These are phyloP conservation scores for Castor canadensis DNA, from an alignment of 2,113 vertebrate species.

Conservation along the genomic window DNA sequence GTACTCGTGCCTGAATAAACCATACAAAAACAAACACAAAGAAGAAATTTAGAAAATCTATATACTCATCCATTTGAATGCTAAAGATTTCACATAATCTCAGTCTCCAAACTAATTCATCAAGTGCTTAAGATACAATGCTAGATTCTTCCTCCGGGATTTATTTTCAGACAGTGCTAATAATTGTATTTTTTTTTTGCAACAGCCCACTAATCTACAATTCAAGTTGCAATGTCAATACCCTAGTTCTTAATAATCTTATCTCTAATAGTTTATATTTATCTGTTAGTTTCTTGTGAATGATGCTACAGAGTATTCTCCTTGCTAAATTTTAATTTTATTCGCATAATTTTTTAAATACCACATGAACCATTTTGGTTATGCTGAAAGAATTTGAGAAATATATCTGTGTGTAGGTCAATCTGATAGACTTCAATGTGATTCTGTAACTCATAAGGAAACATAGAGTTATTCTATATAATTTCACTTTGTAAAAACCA, in stretches of 20 bases:
- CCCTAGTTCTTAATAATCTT: background rate
- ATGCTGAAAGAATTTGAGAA: background rate
- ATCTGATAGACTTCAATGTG: background rate
- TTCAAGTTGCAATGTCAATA: background rate
- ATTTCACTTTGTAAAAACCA: background rate
- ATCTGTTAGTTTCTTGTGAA: background rate
- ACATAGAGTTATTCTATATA: background rate
- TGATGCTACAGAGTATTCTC: background rate
- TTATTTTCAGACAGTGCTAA: background rate
- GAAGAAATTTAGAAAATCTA: constrained; percentile 16
- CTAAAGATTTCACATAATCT: constrained; percentile 25
- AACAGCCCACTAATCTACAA: background rate
- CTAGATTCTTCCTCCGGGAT: background rate
- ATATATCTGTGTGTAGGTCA: background rate
- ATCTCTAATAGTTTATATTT: background rate
- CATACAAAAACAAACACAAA: constrained; percentile 23
- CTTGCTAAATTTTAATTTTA: background rate
- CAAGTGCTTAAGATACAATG: background rate
- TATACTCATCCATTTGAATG: background rate
- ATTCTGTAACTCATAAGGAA: background rate
- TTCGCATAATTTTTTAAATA: background rate
- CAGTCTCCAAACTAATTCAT: background rate
- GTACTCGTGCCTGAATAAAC: background rate
- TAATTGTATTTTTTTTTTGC: background rate
- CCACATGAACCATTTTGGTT: background rate